Conservation (phyloP, 1,140 invertebrate species). For the Drosophila mojavensis region DNA sequence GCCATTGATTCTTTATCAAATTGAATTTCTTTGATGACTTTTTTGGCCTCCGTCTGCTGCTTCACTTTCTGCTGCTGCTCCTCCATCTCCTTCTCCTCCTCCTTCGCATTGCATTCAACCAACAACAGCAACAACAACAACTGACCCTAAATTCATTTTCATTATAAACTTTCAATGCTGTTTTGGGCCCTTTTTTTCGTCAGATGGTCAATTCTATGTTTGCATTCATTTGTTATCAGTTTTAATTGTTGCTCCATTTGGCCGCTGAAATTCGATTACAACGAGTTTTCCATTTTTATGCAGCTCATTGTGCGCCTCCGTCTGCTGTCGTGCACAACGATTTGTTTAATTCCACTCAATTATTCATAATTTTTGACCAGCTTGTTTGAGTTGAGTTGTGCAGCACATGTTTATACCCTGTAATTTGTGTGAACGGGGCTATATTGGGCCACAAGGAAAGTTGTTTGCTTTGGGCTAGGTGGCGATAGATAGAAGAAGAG, state of each 20-base stretch:
- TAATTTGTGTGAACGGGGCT: not conserved
- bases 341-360: slow-evolving; percentile 11
- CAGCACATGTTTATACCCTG: not conserved
- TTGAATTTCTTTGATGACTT: slow-evolving; percentile 77
- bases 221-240: slow-evolving; percentile 43
- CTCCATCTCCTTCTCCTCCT: too few species aligned
- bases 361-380: slow-evolving; percentile 3
- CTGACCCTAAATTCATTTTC: slow-evolving; percentile 57
- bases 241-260: slow-evolving; percentile 32
- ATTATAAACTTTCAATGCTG: slow-evolving; percentile 40
- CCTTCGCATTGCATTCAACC: slow-evolving; percentile 23
- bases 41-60: slow-evolving; percentile 25
- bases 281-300: slow-evolving; percentile 15
- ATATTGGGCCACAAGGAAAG: too few species aligned
- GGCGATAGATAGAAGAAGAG: not conserved
- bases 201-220: slow-evolving; percentile 47
- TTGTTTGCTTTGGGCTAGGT: not conserved
- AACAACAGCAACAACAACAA: slow-evolving; percentile 12
- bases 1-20: slow-evolving; percentile 49
- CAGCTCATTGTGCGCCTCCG: too few species aligned
- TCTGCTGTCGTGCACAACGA: too few species aligned
- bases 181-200: not conserved
- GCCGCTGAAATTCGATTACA: not conserved
- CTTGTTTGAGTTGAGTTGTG: too few species aligned
- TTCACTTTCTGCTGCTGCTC: not conserved